Evolutionary conservation across 2,888 invertebrate species (phyloP), one percentile per base, ranked within the genome.

Genomic region (Macrosiphum euphorbiae): DNA sequence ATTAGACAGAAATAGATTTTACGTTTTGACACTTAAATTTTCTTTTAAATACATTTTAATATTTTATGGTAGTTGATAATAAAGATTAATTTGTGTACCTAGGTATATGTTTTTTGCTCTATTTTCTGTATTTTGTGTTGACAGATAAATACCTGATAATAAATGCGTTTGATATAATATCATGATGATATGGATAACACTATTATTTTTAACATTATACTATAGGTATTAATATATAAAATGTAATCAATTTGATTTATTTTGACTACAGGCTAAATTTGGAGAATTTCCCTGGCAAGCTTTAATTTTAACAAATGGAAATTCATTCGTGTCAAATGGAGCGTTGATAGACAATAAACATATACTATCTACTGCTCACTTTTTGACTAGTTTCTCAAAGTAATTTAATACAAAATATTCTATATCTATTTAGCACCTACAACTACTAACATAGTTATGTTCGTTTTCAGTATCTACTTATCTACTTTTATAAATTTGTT

Each of bases 211-310:
- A 67, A 7, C 5, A n/a, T 67, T 67, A 78, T 78, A 35, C 20
- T 78, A 8, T 35, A 78, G 20, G 11, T 44, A 26, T 44, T 44
- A 26, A 26, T 44, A 85, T 44, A 47, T 44, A 28, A 28, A 26
- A 24, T 61, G 16, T 44, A 44, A 61, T 61, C 5, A 44, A 61
- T 28, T 41, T 58, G 26, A 88, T 61, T 61, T 58, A 13, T 78
- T 88, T 92, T 92, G 26, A 24, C n/a, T 44, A 35, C 50, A 94
- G 94, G 94, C 94, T 41, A 94, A 94, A 86, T 94, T 94, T 52
- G 94, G 94, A 50, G 94, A 94, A 61, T 94, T 94, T 67, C 94
- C 94, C 24, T 94, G 94, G 94, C 94, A 94, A 94, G 94, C 86
- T 52, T 50, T 94, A 41, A 41, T 94, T 61, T 87, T 94, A n/a